A percentile compares a stretch with the other conserved stretches of the same genome.
Conservation (phyloP, 35 echinoderm and acorn worm species). For the Diadema setosum region DNA sequence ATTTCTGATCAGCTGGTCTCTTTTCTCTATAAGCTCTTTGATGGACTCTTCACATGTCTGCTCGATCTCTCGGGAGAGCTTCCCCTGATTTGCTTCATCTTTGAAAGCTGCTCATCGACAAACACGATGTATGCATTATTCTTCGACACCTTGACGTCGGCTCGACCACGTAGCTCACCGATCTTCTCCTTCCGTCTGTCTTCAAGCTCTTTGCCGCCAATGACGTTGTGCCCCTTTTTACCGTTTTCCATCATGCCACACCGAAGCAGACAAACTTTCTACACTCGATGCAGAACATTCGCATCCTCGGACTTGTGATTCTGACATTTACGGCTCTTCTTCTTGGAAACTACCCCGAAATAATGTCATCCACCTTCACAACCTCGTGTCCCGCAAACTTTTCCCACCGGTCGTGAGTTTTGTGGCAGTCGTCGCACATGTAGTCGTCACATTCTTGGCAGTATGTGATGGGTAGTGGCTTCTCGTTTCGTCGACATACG, state of each 20-base stretch:
- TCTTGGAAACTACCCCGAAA: background rate
- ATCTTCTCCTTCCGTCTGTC: background rate
- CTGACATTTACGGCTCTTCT: background rate
- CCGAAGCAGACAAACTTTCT: slow-evolving; percentile 16
- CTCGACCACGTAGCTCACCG: background rate
- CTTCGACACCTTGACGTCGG: background rate
- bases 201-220: background rate
- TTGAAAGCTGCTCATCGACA: background rate
- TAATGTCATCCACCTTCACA: background rate
- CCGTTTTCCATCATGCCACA: background rate
- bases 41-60: background rate
- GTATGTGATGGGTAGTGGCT: background rate
- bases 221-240: background rate
- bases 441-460: slow-evolving; percentile 1
- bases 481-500: background rate
- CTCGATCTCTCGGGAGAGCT: background rate
- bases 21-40: background rate
- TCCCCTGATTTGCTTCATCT: background rate
- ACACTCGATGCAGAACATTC: background rate
- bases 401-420: background rate
- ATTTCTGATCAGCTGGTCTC: background rate
- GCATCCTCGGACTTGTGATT: background rate
- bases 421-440: background rate
- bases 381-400: background rate
- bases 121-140: background rate